A percentile compares a stretch with the other conserved stretches of the same genome.
Evolutionary conservation across 2,888 invertebrate species (phyloP).

Genomic region (Tachina grossa): DNA sequence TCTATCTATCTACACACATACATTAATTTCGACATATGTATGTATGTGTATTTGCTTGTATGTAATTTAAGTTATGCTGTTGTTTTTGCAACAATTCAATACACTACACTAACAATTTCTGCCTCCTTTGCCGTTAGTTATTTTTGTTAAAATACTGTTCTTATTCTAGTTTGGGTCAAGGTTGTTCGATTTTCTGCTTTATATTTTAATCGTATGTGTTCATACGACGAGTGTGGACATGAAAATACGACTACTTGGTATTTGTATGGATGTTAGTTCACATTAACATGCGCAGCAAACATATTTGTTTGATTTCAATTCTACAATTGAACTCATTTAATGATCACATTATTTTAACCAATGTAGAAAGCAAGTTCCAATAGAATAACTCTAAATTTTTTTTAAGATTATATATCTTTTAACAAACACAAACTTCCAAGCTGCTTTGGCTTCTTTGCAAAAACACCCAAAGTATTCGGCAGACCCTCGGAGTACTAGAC

Average conservation of each 20-base stretch:
- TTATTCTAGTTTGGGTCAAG: slow-evolving; percentile 72
- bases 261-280: slow-evolving; percentile 4
- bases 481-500: too few relatives aligned
- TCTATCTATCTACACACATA: neutral
- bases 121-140: slow-evolving; percentile 15
- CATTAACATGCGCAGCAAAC: neutral
- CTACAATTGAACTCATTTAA: too few relatives aligned
- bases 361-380: too few relatives aligned
- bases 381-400: too few relatives aligned
- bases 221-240: neutral
- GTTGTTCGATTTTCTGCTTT: slow-evolving; percentile 72
- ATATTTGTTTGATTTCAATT: neutral
- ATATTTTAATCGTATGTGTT: slow-evolving; percentile 30
- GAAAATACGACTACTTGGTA: neutral
- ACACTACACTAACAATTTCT: slow-evolving; percentile 30
- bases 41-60: neutral
- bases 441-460: too few relatives aligned
- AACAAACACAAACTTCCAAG: too few relatives aligned
- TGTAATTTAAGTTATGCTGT: neutral
- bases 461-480: too few relatives aligned
- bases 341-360: too few relatives aligned
- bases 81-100: slow-evolving; percentile 28
- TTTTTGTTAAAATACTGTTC: slow-evolving; percentile 41
- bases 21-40: neutral
- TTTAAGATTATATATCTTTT: too few relatives aligned